phyloP scores from a whole-genome alignment of 2,113 vertebrate species.

The Gallinago undulata region DNA sequence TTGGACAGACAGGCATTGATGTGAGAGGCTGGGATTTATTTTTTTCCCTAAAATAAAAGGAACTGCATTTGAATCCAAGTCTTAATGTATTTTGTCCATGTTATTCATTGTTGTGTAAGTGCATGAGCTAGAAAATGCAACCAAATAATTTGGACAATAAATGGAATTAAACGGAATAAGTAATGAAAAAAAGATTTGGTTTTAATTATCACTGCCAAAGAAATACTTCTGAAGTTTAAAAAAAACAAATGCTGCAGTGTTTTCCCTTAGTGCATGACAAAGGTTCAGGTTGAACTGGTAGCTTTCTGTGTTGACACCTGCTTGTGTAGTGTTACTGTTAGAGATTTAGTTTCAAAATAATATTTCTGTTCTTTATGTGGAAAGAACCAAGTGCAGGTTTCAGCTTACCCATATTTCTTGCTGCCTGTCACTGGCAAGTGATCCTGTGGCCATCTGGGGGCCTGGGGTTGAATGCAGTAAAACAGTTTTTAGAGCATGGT shows the following conservation, averaged over 20 bases:
- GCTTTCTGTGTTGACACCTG: background rate
- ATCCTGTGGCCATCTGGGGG: background rate
- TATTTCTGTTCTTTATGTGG: background rate
- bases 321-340: background rate
- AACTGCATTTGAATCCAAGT: background rate
- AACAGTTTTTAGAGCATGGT: background rate
- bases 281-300: background rate
- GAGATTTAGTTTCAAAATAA: background rate
- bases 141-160: background rate
- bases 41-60: background rate
- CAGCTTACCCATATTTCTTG: background rate
- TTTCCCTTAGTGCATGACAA: background rate
- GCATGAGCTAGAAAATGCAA: background rate
- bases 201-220: background rate
- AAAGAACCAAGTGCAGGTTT: conserved; percentile 20
- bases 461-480: background rate
- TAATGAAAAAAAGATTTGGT: background rate
- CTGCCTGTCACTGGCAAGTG: background rate
- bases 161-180: background rate
- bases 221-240: background rate
- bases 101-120: background rate
- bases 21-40: background rate
- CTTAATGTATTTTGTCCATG: background rate
- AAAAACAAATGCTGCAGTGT: background rate
- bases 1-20: background rate